Conservation (phyloP, 2,113 vertebrate genomes). For the Brachirus orientalis region DNA sequence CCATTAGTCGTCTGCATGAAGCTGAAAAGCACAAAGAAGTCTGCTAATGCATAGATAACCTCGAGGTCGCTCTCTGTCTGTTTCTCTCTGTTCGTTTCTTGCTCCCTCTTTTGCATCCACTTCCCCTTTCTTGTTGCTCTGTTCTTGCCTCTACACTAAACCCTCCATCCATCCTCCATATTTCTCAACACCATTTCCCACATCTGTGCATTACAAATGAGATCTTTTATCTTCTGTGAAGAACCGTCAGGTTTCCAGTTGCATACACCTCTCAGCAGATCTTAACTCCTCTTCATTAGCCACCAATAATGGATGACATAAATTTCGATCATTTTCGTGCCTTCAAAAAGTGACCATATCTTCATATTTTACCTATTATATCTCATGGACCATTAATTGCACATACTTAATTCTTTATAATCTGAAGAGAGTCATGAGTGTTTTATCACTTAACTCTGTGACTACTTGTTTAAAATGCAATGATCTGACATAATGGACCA, state of each 20-base stretch:
- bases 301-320: slow-evolving; percentile 23
- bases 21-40: slow-evolving; percentile 62
- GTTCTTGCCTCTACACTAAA: slow-evolving; percentile 1
- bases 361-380: slow-evolving; percentile 35
- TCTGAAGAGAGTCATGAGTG: slow-evolving; percentile 47
- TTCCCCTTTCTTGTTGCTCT: slow-evolving; percentile 12
- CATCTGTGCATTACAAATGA: slow-evolving; percentile 11
- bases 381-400: slow-evolving; percentile 46
- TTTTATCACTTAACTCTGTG: slow-evolving; percentile 48
- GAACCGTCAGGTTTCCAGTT: slow-evolving; percentile 22
- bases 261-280: slow-evolving; percentile 18
- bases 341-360: too few species aligned
- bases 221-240: slow-evolving; percentile 29
- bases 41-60: slow-evolving; percentile 76
- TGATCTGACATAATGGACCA: slow-evolving; percentile 46
- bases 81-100: slow-evolving; percentile 17
- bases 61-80: slow-evolving; percentile 49
- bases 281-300: slow-evolving; percentile 30
- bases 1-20: slow-evolving; percentile 68
- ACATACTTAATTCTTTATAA: slow-evolving; percentile 50
- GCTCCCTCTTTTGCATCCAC: slow-evolving; percentile 24
- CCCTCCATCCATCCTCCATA: slow-evolving; percentile 1
- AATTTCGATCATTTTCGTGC: too few species aligned
- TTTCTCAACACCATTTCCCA: slow-evolving; percentile 1
- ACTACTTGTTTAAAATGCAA: slow-evolving; percentile 43